Conservation (phyloP, 2,888 invertebrate genomes). For the Drosophila paracracens region DNA sequence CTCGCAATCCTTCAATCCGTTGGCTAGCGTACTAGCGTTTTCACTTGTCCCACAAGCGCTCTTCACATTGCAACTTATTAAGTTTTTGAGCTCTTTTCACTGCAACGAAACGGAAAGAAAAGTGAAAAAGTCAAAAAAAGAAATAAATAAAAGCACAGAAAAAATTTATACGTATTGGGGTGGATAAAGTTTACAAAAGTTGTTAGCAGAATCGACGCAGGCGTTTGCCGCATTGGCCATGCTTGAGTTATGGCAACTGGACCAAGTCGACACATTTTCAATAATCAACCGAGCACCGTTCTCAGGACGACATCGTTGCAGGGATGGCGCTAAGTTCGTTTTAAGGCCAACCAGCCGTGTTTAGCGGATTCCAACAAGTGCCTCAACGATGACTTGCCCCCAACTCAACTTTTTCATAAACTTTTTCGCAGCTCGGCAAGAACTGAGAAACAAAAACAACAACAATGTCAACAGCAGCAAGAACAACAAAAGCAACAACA, state of each 20-base stretch:
- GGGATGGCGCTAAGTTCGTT: conserved; percentile 65
- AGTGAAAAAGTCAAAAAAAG: conserved; percentile 36
- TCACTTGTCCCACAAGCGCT: conserved; percentile 59
- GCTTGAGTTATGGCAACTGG: conserved; percentile 76
- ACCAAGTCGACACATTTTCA: conserved; percentile 76
- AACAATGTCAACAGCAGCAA: conserved; percentile 17
- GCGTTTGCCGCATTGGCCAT: conserved; percentile 58
- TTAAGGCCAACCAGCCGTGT: conserved; percentile 71
- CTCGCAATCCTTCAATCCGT: background rate
- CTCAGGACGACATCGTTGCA: conserved; percentile 33
- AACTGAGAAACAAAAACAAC: conserved; percentile 45
- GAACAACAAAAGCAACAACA: conserved; percentile 23
- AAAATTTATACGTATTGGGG: conserved; percentile 7
- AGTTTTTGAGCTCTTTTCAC: conserved; percentile 56
- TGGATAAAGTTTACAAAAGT: conserved; percentile 46
- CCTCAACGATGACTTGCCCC: conserved; percentile 39
- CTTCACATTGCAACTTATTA: conserved; percentile 79
- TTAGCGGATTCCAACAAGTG: conserved; percentile 38
- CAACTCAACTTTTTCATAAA: conserved; percentile 62
- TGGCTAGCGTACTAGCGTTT: conserved; percentile 36
- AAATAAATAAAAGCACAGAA: conserved; percentile 1
- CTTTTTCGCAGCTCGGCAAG: conserved; percentile 55
- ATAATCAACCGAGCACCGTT: conserved; percentile 67
- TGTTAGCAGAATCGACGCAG: conserved; percentile 45
- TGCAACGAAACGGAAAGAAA: conserved; percentile 61